A percentile compares a stretch with the other conserved stretches of the same genome.
phyloP scores from a whole-genome alignment of 2,888 invertebrate genomes.

The Adineta ricciae region DNA sequence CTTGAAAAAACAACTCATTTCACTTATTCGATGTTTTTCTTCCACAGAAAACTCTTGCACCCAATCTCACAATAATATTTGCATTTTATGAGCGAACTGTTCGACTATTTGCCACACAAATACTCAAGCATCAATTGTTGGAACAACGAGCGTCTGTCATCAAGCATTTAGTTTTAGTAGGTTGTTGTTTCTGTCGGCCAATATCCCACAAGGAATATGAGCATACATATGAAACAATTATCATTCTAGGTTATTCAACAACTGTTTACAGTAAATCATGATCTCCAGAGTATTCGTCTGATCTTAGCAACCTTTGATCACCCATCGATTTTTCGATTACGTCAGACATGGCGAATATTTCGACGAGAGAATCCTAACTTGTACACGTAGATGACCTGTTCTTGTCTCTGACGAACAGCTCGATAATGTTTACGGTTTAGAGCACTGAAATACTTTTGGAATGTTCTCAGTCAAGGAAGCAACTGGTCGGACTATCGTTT shows the following conservation, averaged over 20 bases:
- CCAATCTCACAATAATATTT: not conserved
- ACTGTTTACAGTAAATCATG: not conserved
- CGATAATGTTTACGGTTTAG: not conserved
- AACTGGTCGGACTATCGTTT: not conserved
- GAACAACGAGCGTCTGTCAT: not conserved
- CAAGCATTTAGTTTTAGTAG: not conserved
- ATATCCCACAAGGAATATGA: no score
- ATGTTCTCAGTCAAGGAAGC: not conserved
- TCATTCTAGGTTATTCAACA: not conserved
- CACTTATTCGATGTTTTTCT: not conserved
- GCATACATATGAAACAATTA: no score
- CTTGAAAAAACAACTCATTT: not conserved
- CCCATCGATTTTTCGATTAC: not conserved
- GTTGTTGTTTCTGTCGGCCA: no score
- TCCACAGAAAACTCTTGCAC: not conserved
- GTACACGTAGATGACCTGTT: not conserved
- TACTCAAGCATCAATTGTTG: not conserved
- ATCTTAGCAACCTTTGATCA: not conserved
- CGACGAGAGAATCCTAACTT: not conserved
- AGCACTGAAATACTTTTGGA: not conserved
- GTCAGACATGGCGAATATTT: not conserved
- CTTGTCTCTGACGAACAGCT: no score
- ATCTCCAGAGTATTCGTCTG: not conserved
- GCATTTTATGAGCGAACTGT: not conserved
- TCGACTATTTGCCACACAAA: not conserved